Evolutionary conservation across 2,888 invertebrate genomes (phyloP).

Genomic region (Pilophorus perplexus): DNA sequence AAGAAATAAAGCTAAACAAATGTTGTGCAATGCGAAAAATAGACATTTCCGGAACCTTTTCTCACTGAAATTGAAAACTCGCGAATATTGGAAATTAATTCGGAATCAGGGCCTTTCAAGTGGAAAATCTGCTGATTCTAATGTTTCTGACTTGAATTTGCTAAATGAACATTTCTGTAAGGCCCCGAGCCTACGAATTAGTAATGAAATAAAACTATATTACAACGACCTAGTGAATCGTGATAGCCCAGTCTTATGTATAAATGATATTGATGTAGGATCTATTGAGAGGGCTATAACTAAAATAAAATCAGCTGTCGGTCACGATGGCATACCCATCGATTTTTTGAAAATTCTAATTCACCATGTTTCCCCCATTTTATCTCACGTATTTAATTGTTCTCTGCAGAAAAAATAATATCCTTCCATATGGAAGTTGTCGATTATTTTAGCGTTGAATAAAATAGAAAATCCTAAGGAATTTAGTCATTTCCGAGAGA

Average conservation of each 20-base stretch:
- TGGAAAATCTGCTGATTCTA: too few species aligned
- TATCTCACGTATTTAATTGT: not conserved
- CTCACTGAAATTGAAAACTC: not conserved
- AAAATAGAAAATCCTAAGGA: not conserved
- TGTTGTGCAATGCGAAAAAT: not conserved
- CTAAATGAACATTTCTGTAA: too few species aligned
- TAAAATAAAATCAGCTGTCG: constrained; percentile 4
- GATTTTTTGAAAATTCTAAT: constrained; percentile 1
- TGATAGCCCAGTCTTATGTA: not conserved
- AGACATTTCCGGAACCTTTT: constrained; percentile 3
- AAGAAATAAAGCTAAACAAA: constrained; percentile 6
- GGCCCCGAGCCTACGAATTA: too few species aligned
- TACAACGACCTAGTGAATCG: not conserved
- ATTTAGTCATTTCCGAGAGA: too few species aligned
- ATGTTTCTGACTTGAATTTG: too few species aligned
- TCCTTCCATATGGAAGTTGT: not conserved
- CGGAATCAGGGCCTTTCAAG: not conserved
- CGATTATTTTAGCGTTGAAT: not conserved
- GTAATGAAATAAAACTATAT: too few species aligned
- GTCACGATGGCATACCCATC: not conserved
- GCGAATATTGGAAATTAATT: constrained; percentile 1
- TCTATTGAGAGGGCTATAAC: not conserved
- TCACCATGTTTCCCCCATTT: not conserved
- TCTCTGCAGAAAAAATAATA: not conserved
- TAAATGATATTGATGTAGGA: not conserved